Conservation (phyloP, 2,113 vertebrate species). For the Vulpes vulpes region DNA sequence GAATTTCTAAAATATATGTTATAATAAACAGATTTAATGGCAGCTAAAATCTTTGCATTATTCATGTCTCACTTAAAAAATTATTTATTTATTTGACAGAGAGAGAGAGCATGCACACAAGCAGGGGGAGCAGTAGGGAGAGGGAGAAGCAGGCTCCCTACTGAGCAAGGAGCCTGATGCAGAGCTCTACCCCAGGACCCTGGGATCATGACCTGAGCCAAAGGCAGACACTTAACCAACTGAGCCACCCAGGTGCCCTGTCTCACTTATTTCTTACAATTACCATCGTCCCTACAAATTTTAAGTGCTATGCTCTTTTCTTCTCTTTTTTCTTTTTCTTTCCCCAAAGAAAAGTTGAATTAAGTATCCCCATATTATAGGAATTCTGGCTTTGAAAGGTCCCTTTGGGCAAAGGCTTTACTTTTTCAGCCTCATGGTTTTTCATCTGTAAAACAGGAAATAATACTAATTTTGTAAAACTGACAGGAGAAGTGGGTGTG, state of each 20-base stretch:
- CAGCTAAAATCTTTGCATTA: constrained; percentile 47
- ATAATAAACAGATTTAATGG: constrained; percentile 45
- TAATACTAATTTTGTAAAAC: constrained; percentile 11
- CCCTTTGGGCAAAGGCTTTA: constrained; percentile 22
- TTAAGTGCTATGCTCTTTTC: not conserved
- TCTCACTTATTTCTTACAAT: constrained; percentile 41
- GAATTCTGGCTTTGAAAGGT: constrained; percentile 44
- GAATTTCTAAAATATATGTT: constrained; percentile 52
- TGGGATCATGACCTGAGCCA: no score
- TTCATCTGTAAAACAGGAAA: not conserved
- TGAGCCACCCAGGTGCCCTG: no score
- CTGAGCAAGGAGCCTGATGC: no score
- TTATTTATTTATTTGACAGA: no score
- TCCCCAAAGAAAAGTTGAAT: not conserved
- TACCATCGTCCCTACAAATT: not conserved
- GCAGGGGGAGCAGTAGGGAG: no score
- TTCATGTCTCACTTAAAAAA: not conserved
- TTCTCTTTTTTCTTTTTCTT: not conserved
- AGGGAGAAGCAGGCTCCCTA: no score
- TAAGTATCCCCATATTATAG: not conserved
- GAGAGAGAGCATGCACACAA: no score
- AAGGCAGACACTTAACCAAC: no score
- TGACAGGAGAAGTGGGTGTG: not conserved
- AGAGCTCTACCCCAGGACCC: no score
- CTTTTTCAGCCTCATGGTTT: constrained; percentile 13